Evolutionary conservation across 1,140 invertebrate species (phyloP).

Genomic region (Hestina assimilis): DNA sequence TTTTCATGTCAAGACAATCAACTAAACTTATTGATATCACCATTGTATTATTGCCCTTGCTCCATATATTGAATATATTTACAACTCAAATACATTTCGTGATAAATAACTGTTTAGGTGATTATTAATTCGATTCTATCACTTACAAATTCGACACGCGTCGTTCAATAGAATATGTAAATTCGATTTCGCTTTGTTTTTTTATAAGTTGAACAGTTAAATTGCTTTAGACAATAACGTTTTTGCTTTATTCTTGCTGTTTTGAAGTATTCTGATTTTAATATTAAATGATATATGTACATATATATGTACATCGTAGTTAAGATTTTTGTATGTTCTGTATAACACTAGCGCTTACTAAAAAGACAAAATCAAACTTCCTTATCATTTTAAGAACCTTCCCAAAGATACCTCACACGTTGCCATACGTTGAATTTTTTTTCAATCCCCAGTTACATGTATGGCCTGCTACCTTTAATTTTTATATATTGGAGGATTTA

Average conservation of each 20-base stretch:
- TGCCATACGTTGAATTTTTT: too few species aligned
- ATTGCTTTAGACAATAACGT: constrained; percentile 3
- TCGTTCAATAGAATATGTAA: constrained; percentile 18
- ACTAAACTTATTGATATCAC: constrained; percentile 22
- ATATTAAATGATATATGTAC: too few species aligned
- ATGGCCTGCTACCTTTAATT: too few species aligned
- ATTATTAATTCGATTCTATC: constrained; percentile 30
- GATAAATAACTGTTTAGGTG: constrained; percentile 18
- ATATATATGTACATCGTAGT: too few species aligned
- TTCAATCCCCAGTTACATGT: too few species aligned
- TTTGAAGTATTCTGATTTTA: too few species aligned
- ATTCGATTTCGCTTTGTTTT: constrained; percentile 5
- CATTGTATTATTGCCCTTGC: constrained; percentile 30
- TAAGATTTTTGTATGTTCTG: too few species aligned
- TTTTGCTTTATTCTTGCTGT: neutral
- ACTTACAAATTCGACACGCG: constrained; percentile 24
- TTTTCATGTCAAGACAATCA: constrained; percentile 34
- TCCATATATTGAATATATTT: constrained; percentile 30
- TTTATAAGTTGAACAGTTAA: constrained; percentile 1
- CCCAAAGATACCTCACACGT: too few species aligned
- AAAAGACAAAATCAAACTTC: too few species aligned
- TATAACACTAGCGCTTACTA: too few species aligned
- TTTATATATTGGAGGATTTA: too few species aligned
- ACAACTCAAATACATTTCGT: constrained; percentile 20
- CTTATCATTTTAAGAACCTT: too few species aligned